These are phyloP conservation scores for Diabrotica balteata DNA, from an alignment of 2,888 invertebrate genomes.

Conservation along the genomic window DNA sequence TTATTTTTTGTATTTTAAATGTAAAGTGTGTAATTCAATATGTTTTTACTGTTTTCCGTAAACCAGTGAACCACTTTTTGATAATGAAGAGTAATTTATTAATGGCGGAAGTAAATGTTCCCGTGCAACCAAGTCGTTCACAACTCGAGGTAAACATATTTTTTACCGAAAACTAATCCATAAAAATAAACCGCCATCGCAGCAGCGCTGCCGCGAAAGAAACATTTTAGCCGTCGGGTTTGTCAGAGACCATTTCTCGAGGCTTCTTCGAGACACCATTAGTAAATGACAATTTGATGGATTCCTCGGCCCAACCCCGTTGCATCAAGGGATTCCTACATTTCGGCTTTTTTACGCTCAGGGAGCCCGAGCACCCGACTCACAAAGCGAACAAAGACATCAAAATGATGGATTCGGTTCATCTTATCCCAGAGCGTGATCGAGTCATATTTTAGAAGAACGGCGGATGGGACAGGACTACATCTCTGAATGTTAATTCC, in stretches of 20 bases:
- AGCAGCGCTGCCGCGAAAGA: conserved; percentile 20
- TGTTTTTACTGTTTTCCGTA: too few species aligned
- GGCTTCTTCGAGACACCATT: conserved; percentile 55
- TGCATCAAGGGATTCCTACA: conserved; percentile 58
- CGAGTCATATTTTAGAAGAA: conserved; percentile 62
- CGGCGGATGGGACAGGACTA: conserved; percentile 56
- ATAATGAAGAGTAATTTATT: too few species aligned
- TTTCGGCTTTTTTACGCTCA: conserved; percentile 56
- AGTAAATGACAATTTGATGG: conserved; percentile 59
- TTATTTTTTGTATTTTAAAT: too few species aligned
- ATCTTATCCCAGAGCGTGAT: conserved; percentile 63
- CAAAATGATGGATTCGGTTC: conserved; percentile 64
- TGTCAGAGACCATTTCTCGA: conserved; percentile 42
- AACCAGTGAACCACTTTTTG: too few species aligned
- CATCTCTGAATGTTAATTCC: conserved; percentile 61
- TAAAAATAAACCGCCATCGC: conserved; percentile 20
- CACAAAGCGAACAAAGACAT: conserved; percentile 62
- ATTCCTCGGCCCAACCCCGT: conserved; percentile 55
- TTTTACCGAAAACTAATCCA: conserved; percentile 22
- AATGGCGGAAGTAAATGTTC: conserved; percentile 5
- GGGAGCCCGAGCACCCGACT: conserved; percentile 49
- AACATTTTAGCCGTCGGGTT: conserved; percentile 22
- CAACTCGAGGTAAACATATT: conserved; percentile 10
- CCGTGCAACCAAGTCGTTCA: neutral
- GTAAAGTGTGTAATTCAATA: too few species aligned